Conservation (phyloP, 2,113 vertebrate genomes). For the Vulpes ferrilata region DNA sequence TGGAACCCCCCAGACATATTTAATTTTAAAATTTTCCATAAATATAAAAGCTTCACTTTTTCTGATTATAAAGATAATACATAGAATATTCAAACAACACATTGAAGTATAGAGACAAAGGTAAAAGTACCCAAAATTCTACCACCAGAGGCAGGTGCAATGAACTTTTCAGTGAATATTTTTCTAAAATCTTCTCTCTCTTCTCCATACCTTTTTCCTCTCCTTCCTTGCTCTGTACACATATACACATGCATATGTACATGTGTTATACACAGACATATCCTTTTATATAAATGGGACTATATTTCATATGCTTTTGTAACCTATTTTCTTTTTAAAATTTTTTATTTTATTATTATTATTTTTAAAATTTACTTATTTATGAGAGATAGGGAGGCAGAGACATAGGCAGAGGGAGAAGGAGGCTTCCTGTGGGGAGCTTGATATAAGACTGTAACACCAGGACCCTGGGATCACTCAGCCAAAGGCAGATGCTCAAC, state of each 20-base stretch:
- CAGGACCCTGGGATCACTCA: not conserved
- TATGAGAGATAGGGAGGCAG: not conserved
- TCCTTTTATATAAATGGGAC: slow-evolving; percentile 14
- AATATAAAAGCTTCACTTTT: slow-evolving; percentile 21
- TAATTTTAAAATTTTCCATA: not conserved
- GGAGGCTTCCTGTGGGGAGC: not conserved
- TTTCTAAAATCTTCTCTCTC: not conserved
- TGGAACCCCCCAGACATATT: not conserved
- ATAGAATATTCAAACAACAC: slow-evolving; percentile 31
- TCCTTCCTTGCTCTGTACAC: not conserved
- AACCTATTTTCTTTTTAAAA: not conserved
- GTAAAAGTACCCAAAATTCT: not conserved
- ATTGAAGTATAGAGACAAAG: not conserved
- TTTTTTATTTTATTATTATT: not conserved
- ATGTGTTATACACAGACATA: not conserved
- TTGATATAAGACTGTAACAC: not conserved
- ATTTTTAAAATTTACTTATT: not conserved
- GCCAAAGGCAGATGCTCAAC: not conserved
- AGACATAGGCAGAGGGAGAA: not conserved
- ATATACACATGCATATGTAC: not conserved
- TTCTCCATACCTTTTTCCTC: not conserved
- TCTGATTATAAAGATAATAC: slow-evolving; percentile 26
- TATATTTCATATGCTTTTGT: not conserved
- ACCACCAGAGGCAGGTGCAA: not conserved
- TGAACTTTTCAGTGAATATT: slow-evolving; percentile 26